Evolutionary conservation across 2,888 invertebrate species (phyloP).

Genomic region (Oligia latruncula): DNA sequence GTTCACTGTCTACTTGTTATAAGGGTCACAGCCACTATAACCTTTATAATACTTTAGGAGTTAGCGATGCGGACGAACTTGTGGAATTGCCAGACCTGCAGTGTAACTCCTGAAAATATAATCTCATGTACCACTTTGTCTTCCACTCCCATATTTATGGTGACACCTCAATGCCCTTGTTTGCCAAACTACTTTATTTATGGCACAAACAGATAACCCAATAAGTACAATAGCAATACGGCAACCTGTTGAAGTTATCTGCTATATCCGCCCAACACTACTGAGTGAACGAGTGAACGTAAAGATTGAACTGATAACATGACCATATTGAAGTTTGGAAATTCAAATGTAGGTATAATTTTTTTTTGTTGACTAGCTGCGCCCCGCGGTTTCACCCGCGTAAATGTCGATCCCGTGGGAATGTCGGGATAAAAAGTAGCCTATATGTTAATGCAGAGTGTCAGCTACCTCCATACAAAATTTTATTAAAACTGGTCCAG

Average conservation of each 20-base stretch:
- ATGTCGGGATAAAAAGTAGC: no score
- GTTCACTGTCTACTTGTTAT: background rate
- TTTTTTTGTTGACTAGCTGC: no score
- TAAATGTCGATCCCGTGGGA: no score
- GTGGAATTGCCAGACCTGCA: no score
- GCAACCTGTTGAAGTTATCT: constrained; percentile 58
- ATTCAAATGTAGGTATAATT: constrained; percentile 18
- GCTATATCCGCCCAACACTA: constrained; percentile 37
- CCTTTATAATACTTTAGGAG: background rate
- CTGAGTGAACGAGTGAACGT: constrained; percentile 57
- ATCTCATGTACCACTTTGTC: constrained; percentile 20
- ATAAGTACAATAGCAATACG: constrained; percentile 58
- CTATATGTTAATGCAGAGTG: no score
- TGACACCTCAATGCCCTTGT: constrained; percentile 51
- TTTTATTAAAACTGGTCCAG: no score
- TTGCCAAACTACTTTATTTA: constrained; percentile 54
- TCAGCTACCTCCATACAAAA: no score
- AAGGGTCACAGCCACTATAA: background rate
- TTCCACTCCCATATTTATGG: constrained; percentile 28
- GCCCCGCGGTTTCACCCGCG: no score
- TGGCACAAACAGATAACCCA: constrained; percentile 52
- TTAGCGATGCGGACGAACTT: background rate
- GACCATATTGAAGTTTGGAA: constrained; percentile 24
- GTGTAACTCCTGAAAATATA: background rate
- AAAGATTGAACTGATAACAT: constrained; percentile 58